Evolutionary conservation across 2,797 vertebrate genomes (phyloP).

Genomic region (Alectoris magna): DNA sequence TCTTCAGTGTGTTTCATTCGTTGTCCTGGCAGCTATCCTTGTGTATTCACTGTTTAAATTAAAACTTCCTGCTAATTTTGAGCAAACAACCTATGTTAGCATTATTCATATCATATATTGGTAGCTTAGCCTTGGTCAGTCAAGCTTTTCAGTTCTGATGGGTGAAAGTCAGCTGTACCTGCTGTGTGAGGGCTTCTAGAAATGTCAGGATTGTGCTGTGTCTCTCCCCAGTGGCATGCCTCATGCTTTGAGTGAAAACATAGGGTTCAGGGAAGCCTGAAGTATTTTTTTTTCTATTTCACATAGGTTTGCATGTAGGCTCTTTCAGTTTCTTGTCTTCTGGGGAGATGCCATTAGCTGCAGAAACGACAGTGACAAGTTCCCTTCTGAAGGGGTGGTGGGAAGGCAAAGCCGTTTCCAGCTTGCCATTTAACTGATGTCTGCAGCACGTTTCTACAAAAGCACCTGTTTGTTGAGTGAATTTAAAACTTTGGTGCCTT

Average conservation of each 20-base stretch:
- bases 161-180: not conserved
- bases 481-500: not conserved
- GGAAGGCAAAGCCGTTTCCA: not conserved
- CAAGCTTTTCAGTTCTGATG: not conserved
- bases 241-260: not conserved
- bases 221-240: not conserved
- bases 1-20: not conserved
- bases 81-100: not conserved
- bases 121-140: not conserved
- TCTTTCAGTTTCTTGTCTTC: not conserved
- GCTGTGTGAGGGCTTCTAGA: not conserved
- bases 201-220: not conserved
- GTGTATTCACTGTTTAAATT: not conserved
- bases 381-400: not conserved
- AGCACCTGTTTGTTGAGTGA: not conserved
- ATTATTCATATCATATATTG: not conserved
- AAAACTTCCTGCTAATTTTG: not conserved
- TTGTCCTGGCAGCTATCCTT: not conserved
- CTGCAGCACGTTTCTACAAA: not conserved
- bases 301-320: accelerated
- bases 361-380: not conserved
- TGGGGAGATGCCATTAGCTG: not conserved
- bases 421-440: not conserved
- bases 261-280: not conserved
- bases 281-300: not conserved